Conservation (phyloP, 1,140 invertebrate species). For the Globodera ellingtonae region DNA sequence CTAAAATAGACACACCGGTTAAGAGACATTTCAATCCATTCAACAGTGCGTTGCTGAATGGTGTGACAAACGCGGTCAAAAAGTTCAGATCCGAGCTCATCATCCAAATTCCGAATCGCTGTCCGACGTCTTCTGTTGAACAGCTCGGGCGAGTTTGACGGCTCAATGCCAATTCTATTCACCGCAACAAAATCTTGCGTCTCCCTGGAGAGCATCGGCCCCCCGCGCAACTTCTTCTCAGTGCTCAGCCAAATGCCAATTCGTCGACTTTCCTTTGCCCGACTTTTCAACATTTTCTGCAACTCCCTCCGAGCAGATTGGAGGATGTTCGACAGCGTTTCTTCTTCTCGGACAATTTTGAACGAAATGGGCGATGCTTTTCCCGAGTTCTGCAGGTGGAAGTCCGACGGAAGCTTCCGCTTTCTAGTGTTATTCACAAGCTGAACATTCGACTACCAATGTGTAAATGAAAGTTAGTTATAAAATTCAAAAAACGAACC, state of each 20-base stretch:
- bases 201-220: conserved; percentile 10
- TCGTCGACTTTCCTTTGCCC: conserved; percentile 7
- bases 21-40: conserved; percentile 34
- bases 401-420: neutral
- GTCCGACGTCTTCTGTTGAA: neutral
- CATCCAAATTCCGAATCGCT: neutral
- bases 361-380: neutral
- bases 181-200: neutral
- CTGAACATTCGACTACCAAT: neutral
- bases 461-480: neutral
- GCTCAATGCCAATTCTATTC: neutral
- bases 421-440: conserved; percentile 21
- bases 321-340: neutral
- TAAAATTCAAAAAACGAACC: neutral
- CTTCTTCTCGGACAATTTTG: neutral
- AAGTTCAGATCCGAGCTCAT: neutral
- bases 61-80: conserved; percentile 8
- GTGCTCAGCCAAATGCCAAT: conserved; percentile 25
- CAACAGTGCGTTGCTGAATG: neutral
- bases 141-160: neutral
- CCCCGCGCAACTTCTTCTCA: neutral
- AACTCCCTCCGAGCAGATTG: neutral
- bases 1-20: conserved; percentile 28
- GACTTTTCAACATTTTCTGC: neutral
- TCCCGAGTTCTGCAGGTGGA: neutral